phyloP scores from a whole-genome alignment of 1,140 invertebrate species.

The Drosophila mayri region DNA sequence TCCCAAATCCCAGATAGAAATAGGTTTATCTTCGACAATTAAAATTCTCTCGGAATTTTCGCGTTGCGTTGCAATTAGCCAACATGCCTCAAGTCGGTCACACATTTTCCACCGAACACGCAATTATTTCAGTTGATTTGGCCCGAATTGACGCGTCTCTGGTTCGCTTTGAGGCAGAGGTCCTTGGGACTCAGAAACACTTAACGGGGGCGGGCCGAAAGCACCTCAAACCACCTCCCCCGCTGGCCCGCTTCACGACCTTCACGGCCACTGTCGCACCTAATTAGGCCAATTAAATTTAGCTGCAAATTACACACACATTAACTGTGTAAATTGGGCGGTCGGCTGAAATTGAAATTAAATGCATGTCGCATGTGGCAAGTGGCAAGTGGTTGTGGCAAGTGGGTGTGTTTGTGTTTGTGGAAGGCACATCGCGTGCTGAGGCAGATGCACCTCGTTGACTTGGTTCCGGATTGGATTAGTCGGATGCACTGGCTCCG shows the following conservation, averaged over 20 bases:
- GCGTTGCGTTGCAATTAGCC: background rate
- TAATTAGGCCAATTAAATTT: conserved; percentile 46
- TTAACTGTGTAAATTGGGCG: conserved; percentile 42
- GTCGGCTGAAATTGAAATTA: conserved; percentile 19
- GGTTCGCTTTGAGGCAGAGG: conserved; percentile 18
- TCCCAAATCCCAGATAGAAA: too few relatives aligned
- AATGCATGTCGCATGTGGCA: conserved; percentile 26
- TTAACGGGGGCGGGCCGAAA: background rate
- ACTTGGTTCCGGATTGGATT: conserved; percentile 19
- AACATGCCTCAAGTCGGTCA: background rate
- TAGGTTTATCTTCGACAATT: background rate
- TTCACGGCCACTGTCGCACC: conserved; percentile 30
- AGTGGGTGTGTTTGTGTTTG: background rate
- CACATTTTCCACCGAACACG: conserved; percentile 7
- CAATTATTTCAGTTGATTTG: conserved; percentile 39
- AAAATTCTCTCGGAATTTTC: background rate
- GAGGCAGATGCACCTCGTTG: conserved; percentile 8
- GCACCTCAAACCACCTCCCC: background rate
- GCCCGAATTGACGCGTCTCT: conserved; percentile 21
- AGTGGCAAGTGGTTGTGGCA: conserved; percentile 2
- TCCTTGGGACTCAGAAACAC: conserved; percentile 21
- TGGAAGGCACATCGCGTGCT: conserved; percentile 11
- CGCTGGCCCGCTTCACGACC: background rate
- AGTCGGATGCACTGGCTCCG: conserved; percentile 11
- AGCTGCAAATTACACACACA: conserved; percentile 42